Evolutionary conservation across 35 echinoderm and acorn worm genomes (phyloP).

Genomic region (Patiria miniata): DNA sequence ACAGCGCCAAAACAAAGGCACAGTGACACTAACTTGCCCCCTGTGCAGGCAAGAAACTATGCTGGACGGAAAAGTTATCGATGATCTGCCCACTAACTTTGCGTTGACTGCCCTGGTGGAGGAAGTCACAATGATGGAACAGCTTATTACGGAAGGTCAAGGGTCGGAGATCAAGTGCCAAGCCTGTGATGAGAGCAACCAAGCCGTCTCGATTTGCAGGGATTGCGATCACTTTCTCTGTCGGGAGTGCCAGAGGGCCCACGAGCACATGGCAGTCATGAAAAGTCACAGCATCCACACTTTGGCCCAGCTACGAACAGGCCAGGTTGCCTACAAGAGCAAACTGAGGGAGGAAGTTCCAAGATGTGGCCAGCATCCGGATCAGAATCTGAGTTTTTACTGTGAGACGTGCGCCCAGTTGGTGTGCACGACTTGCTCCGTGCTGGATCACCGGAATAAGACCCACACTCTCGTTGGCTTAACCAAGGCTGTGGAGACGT

Average conservation of each 20-base stretch:
- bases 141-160: background rate
- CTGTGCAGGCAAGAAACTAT: background rate
- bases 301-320: background rate
- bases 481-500: background rate
- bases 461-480: background rate
- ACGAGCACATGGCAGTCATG: background rate
- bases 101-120: background rate
- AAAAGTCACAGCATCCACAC: background rate
- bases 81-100: background rate
- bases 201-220: background rate
- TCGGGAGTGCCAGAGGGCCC: background rate
- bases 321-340: background rate
- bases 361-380: background rate
- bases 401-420: background rate
- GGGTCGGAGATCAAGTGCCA: background rate
- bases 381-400: background rate
- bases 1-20: background rate
- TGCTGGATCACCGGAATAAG: background rate
- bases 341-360: background rate
- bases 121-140: background rate
- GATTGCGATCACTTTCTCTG: background rate
- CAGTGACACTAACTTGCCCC: background rate
- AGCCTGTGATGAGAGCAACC: background rate
- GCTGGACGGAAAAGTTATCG: background rate
- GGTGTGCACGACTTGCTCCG: background rate